Base-by-base conservation (phyloP, 2,797 vertebrate species). In the Spizella passerina region DNA sequence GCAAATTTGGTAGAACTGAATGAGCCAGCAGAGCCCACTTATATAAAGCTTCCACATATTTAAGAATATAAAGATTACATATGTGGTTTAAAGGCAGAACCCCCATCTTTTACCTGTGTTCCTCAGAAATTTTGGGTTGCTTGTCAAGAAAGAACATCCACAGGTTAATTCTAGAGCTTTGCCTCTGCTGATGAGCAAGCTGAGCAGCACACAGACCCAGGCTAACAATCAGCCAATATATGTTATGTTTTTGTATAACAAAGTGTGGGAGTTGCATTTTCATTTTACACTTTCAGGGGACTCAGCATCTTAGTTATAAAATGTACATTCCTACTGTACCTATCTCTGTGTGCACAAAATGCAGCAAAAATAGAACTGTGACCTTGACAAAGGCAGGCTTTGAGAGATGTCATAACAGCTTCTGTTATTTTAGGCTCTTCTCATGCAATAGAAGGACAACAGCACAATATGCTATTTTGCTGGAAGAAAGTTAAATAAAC, bases 401-500 rank as follows among this genome's bases (percentile, higher is more conserved):
- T 30, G 36, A 43, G 39, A 90, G 70, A 78, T 71, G 69, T 77
- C 61, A 32, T 36, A 92, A 90, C 55, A 93, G 32, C n/a, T 92
- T 82, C 75, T 90, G 59, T 86, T 93, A 93, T 77, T 84, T 92
- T 50, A 88, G 77, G 81, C 47, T 82, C 63, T 93, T 86, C 75
- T 77, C 52, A 56, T 43, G 77, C 71, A 84, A 41, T 46, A 29
- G 57, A 94, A 91, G 44, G 70, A 82, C 88, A 95, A 43, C 44
- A 92, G 23, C 60, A 73, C 50, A 85, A 46, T 52, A 60, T 18
- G 38, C 38, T 83, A 43, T 88, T 94, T 79, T 85, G 56, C 83
- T 82, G 34, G 52, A 80, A 93, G 27, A 88, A 94, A 92, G 52
- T 87, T 93, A 86, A 93, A 82, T 41, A 89, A 86, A 88, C 27